These are phyloP conservation scores for Cyrtodaria siliqua DNA, from an alignment of 2,888 invertebrate species.

Conservation along the genomic window DNA sequence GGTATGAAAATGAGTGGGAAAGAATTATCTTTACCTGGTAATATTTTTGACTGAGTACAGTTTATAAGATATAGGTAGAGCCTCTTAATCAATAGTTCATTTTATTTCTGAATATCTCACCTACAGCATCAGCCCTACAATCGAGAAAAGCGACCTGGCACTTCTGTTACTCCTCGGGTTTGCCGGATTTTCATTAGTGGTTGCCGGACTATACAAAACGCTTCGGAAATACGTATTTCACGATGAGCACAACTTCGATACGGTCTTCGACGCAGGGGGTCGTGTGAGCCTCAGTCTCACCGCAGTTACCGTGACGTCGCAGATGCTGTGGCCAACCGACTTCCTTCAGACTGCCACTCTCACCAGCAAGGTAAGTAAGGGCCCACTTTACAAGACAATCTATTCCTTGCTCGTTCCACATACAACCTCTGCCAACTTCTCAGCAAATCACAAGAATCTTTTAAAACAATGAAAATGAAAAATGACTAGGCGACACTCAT, in stretches of 20 bases:
- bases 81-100: too few relatives aligned
- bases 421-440: too few relatives aligned
- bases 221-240: constrained; percentile 72
- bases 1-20: too few relatives aligned
- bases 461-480: too few relatives aligned
- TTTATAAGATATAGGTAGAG: too few relatives aligned
- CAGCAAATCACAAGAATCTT: too few relatives aligned
- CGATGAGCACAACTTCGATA: constrained; percentile 75
- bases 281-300: constrained; percentile 74
- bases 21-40: too few relatives aligned
- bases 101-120: too few relatives aligned
- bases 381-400: too few relatives aligned
- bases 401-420: too few relatives aligned
- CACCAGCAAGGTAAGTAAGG: constrained; percentile 70
- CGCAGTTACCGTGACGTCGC: constrained; percentile 76
- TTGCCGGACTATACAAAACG: constrained; percentile 71
- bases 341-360: constrained; percentile 74
- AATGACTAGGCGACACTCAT: too few relatives aligned
- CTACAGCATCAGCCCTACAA: constrained; percentile 52
- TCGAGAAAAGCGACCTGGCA: constrained; percentile 70
- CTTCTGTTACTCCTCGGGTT: constrained; percentile 74
- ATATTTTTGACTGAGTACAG: too few relatives aligned
- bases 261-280: constrained; percentile 78
- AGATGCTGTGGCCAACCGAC: constrained; percentile 78
- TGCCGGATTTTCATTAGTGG: constrained; percentile 72